phyloP scores from a whole-genome alignment of 2,113 vertebrate genomes.

The Sinocyclocheilus anophthalmus region DNA sequence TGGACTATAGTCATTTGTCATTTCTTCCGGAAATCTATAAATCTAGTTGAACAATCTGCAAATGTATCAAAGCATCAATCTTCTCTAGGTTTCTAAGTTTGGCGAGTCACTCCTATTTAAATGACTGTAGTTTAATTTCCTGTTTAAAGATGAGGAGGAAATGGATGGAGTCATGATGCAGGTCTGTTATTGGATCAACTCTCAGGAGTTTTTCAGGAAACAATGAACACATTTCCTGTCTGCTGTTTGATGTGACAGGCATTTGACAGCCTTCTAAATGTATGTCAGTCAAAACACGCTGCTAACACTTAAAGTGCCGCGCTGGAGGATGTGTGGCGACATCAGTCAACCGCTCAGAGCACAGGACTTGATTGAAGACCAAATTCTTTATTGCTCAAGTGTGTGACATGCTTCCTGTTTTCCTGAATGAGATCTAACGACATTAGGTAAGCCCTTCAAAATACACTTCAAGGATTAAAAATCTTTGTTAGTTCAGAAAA shows the following conservation, averaged over 20 bases:
- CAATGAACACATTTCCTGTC: slow-evolving; percentile 4
- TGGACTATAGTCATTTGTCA: too few relatives aligned
- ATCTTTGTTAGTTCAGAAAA: neutral
- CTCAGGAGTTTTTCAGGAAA: slow-evolving; percentile 6
- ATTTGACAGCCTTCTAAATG: slow-evolving; percentile 30
- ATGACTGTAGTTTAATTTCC: neutral
- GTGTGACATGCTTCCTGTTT: neutral
- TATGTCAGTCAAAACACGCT: slow-evolving; percentile 20
- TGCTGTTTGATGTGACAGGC: neutral
- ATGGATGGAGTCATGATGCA: neutral
- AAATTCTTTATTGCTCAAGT: neutral
- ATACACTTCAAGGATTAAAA: neutral
- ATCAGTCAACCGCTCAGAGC: neutral
- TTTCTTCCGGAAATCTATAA: neutral
- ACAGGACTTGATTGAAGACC: neutral
- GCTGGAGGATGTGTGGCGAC: slow-evolving; percentile 3
- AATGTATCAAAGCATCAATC: neutral
- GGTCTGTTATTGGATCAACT: neutral
- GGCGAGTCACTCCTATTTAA: neutral
- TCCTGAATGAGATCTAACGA: neutral
- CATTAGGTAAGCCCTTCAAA: neutral
- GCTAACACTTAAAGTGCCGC: neutral
- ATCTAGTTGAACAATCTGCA: neutral
- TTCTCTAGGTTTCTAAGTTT: neutral
- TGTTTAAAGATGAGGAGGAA: neutral